A percentile compares a stretch with the other conserved stretches of the same genome.
These are phyloP conservation scores for Falco punctatus DNA, from an alignment of 2,113 vertebrate species.

Conservation along the genomic window DNA sequence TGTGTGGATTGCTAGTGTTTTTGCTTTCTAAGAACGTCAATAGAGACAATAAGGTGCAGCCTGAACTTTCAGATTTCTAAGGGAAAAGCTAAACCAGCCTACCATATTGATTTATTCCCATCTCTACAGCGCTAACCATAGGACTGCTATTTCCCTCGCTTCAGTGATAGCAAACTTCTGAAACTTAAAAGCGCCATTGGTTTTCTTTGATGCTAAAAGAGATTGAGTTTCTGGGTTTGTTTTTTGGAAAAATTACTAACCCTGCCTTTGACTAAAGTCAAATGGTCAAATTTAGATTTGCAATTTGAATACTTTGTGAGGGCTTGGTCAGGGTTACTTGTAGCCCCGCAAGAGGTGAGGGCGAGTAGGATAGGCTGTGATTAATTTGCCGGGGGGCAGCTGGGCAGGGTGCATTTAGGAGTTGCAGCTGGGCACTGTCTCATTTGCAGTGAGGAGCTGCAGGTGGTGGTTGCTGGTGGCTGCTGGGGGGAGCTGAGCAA, in stretches of 20 bases:
- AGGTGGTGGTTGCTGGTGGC: background rate
- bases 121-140: background rate
- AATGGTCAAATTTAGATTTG: background rate
- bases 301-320: background rate
- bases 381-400: background rate
- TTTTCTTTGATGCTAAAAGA: background rate
- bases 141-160: background rate
- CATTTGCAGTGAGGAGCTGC: background rate
- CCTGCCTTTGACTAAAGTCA: background rate
- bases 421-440: background rate
- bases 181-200: background rate
- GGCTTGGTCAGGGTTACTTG: background rate
- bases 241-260: background rate
- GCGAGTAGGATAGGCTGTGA: background rate
- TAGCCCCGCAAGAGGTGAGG: fast-evolving
- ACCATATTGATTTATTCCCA: background rate
- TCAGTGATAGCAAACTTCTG: background rate
- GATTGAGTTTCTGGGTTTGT: background rate
- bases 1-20: background rate
- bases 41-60: background rate
- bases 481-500: background rate
- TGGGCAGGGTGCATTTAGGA: background rate
- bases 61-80: background rate
- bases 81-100: background rate
- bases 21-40: background rate